Evolutionary conservation across 2,113 vertebrate genomes (phyloP), one percentile per base, ranked within the genome.

Genomic region (Odocoileus virginianus): DNA sequence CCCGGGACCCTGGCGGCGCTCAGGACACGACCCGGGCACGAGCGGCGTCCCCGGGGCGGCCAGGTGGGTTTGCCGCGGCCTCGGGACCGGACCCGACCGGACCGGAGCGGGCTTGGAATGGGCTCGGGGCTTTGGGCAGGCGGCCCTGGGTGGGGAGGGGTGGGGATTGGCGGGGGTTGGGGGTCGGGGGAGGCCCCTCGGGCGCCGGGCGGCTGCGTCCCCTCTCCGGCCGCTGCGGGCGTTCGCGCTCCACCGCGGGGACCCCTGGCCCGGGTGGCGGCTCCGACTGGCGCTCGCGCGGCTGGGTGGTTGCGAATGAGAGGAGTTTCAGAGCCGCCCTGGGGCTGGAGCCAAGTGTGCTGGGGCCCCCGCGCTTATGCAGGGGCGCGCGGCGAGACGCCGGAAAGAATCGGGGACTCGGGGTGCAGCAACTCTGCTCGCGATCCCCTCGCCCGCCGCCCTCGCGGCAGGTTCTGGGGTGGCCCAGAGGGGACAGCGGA

Each of bases 31-130:
- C 92, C 55, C 25, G n/a, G 64, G 82, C 86, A 82, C 61, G 43
- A 81, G 94, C 95, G 86, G 52, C 97, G 96, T 79, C 95, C 97
- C 89, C 54, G 36, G 82, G 95, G 92, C 1, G 2, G 87, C 67
- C 97, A 99, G 99, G 99, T 99, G 98, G 92, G 99, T 98, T 4
- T 1, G 45, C 47, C 7, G 47, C 78, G 92, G 71, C 21, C 36
- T 76, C 40, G 71, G 71, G 71, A 76, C 71, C 21, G 71, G 71
- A 36, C n/a, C 64, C 15, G 52, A 6, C 16, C 52, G 5, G n/a
- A 71, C 11, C 7, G 10, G 55, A 60, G 45, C 30, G 11, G 30
- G 64, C 2, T 21, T 83, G 16, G 89, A 40, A 1, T 17, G 40
- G 0, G 57, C 30, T 57, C 8, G 0, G 52, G 43, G 33, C 14